Conservation (phyloP, 2,113 vertebrate genomes). For the Sciurus niger region DNA sequence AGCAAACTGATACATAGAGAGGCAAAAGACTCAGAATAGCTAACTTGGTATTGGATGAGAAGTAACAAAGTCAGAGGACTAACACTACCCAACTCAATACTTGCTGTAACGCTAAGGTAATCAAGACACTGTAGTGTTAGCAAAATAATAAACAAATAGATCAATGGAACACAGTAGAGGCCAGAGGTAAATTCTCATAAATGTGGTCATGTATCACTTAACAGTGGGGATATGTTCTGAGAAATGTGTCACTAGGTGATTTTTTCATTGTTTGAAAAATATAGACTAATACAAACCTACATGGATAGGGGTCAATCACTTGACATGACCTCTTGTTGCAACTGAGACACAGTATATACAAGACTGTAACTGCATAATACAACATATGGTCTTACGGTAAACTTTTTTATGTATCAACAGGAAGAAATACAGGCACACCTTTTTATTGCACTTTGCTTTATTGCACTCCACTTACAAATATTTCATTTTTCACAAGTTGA, state of each 20-base stretch:
- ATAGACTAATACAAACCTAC: not conserved
- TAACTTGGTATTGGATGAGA: not conserved
- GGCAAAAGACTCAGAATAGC: not conserved
- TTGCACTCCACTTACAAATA: not conserved
- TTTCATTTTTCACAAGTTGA: not conserved
- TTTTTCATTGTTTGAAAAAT: not conserved
- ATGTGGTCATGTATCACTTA: not conserved
- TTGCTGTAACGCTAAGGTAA: not conserved
- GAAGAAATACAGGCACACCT: not conserved
- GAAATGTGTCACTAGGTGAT: not conserved
- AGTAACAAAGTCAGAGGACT: not conserved
- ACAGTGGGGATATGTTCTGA: not conserved
- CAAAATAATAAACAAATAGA: not conserved
- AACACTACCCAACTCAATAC: not conserved
- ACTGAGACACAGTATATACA: not conserved
- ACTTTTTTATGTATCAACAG: not conserved
- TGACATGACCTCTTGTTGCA: not conserved
- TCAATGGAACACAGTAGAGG: not conserved
- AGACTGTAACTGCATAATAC: not conserved
- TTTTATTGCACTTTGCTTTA: not conserved
- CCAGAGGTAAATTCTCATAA: not conserved
- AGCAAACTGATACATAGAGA: not conserved
- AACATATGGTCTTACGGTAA: not conserved
- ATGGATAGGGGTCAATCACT: not conserved
- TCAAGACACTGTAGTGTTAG: not conserved